phyloP scores from a whole-genome alignment of 2,888 invertebrate genomes.

The Micoletzkya japonica region DNA sequence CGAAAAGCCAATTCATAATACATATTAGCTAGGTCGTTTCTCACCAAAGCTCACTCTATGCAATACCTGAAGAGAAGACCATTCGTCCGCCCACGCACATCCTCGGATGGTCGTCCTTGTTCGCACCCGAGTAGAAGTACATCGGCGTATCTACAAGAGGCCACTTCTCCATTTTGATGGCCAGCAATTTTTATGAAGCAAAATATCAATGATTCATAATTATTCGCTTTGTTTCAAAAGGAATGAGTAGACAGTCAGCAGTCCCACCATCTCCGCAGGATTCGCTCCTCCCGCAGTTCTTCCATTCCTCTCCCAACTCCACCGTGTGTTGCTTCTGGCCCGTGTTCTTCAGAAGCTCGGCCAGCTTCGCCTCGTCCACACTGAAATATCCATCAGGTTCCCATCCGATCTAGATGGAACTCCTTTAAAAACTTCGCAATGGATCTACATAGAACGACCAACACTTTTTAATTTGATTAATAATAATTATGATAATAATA shows the following conservation, averaged over 20 bases:
- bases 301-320: constrained; percentile 35
- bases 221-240: too few relatives aligned
- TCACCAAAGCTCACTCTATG: too few relatives aligned
- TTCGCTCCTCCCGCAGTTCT: constrained; percentile 39
- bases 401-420: background rate
- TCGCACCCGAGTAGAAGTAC: constrained; percentile 64
- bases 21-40: too few relatives aligned
- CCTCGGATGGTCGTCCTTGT: constrained; percentile 68
- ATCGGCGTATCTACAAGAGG: constrained; percentile 41
- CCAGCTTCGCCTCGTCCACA: constrained; percentile 41
- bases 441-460: constrained; percentile 25
- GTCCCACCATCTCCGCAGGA: constrained; percentile 34
- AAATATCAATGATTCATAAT: too few relatives aligned
- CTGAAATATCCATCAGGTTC: too few relatives aligned
- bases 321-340: constrained; percentile 30
- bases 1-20: too few relatives aligned
- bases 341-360: constrained; percentile 34
- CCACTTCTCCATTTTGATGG: too few relatives aligned
- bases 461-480: constrained; percentile 28
- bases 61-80: constrained; percentile 22
- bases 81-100: constrained; percentile 69
- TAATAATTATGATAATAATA: background rate
- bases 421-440: too few relatives aligned
- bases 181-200: too few relatives aligned
- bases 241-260: background rate